Conservation (phyloP, 2,888 invertebrate genomes). For the Dynastes hyllus region DNA sequence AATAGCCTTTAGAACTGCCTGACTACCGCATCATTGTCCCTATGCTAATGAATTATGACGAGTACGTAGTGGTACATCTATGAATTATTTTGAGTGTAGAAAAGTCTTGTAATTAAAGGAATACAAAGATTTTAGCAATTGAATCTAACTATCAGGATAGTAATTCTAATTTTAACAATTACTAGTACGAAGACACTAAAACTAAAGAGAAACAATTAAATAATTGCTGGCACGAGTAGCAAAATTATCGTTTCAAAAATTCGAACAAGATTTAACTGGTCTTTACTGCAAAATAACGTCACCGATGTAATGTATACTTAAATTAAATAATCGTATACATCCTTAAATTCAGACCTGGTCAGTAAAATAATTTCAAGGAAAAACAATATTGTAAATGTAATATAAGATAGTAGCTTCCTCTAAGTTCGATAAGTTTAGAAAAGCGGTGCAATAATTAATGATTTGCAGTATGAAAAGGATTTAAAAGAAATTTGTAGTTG, state of each 20-base stretch:
- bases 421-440: background rate
- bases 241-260: conserved; percentile 4
- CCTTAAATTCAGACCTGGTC: conserved; percentile 21
- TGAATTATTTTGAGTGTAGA: too few species aligned
- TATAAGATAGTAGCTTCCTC: background rate
- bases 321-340: conserved; percentile 37
- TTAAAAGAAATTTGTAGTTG: background rate
- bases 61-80: too few species aligned
- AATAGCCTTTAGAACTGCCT: too few species aligned
- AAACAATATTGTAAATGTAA: conserved; percentile 21
- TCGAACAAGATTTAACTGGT: conserved; percentile 20
- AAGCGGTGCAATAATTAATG: background rate
- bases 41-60: too few species aligned
- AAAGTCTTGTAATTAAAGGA: too few species aligned
- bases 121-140: too few species aligned
- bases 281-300: conserved; percentile 1
- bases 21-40: too few species aligned
- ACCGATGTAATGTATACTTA: background rate
- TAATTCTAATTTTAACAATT: too few species aligned
- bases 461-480: background rate
- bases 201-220: background rate
- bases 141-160: too few species aligned
- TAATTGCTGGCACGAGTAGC: conserved; percentile 19
- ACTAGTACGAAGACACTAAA: too few species aligned
- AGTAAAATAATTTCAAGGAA: conserved; percentile 11